Evolutionary conservation across 2,888 invertebrate genomes (phyloP).

Genomic region (Piscicola geometra): DNA sequence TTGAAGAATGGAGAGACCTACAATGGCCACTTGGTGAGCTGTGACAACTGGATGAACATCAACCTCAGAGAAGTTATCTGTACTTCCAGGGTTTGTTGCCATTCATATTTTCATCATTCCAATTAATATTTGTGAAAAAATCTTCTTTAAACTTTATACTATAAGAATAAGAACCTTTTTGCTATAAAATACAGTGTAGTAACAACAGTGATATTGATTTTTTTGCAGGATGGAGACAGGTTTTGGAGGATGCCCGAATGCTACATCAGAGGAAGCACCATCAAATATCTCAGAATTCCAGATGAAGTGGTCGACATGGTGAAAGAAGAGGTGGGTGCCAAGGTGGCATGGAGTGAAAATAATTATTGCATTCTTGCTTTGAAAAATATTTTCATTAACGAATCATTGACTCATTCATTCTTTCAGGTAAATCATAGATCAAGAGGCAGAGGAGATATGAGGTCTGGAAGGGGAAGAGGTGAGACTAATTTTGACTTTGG

Average conservation of each 20-base stretch:
- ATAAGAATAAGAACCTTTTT: too few relatives aligned
- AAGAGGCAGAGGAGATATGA: conserved; percentile 59
- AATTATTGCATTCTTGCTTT: too few relatives aligned
- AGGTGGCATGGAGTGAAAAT: too few relatives aligned
- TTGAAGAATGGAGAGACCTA: conserved; percentile 99
- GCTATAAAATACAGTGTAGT: too few relatives aligned
- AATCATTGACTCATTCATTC: not conserved
- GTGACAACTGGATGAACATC: conserved; percentile 99
- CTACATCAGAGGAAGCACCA: conserved; percentile 94
- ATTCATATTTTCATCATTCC: too few relatives aligned
- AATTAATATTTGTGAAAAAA: too few relatives aligned
- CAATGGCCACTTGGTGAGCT: conserved; percentile 95
- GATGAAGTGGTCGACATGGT: conserved; percentile 99
- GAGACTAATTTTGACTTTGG: too few relatives aligned
- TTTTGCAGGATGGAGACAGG: conserved; percentile 88
- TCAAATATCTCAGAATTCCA: conserved; percentile 94
- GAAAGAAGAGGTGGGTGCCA: conserved; percentile 77
- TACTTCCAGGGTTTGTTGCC: conserved; percentile 85
- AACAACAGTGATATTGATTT: too few relatives aligned
- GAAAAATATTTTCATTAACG: too few relatives aligned
- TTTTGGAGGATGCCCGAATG: conserved; percentile 99
- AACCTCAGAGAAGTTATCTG: conserved; percentile 97
- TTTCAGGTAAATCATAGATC: conserved; percentile 56
- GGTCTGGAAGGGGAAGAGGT: conserved; percentile 57
- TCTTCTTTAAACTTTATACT: too few relatives aligned